These are phyloP conservation scores for Ranitomeya imitator DNA, from an alignment of 2,113 vertebrate species.

Conservation along the genomic window DNA sequence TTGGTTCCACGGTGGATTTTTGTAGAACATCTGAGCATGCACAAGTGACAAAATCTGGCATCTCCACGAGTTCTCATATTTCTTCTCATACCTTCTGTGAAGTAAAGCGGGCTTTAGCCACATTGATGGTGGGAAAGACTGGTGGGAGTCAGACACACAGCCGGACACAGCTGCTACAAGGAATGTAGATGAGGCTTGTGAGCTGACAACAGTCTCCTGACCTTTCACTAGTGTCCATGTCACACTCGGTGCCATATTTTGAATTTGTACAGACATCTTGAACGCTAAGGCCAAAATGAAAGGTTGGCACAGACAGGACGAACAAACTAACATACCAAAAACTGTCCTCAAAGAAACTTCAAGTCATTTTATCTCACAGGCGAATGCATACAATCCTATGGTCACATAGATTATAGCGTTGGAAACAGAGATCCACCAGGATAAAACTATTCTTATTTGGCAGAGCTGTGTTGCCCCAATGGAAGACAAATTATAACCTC, in stretches of 20 bases:
- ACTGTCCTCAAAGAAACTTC: background rate
- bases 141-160: slow-evolving; percentile 60
- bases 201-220: slow-evolving; percentile 1
- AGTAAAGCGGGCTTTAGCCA: background rate
- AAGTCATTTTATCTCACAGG: background rate
- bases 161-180: slow-evolving; percentile 67
- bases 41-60: slow-evolving; percentile 38
- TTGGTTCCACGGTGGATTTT: slow-evolving; percentile 1
- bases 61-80: slow-evolving; percentile 60
- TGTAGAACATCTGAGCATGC: slow-evolving; percentile 3
- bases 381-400: background rate
- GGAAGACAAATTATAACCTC: background rate
- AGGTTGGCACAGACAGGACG: background rate
- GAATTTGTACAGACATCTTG: slow-evolving; percentile 15
- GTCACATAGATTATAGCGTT: background rate
- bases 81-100: slow-evolving; percentile 55
- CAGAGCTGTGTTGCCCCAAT: background rate
- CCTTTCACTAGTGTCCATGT: slow-evolving; percentile 25
- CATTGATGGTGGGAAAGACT: slow-evolving; percentile 34
- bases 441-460: background rate
- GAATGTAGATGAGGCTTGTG: slow-evolving; percentile 41
- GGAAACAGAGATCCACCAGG: background rate
- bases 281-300: background rate
- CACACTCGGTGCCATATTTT: slow-evolving; percentile 10
- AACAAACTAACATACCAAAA: background rate